phyloP scores from a whole-genome alignment of 2,797 vertebrate genomes.

The Sebastes ruberrimus region DNA sequence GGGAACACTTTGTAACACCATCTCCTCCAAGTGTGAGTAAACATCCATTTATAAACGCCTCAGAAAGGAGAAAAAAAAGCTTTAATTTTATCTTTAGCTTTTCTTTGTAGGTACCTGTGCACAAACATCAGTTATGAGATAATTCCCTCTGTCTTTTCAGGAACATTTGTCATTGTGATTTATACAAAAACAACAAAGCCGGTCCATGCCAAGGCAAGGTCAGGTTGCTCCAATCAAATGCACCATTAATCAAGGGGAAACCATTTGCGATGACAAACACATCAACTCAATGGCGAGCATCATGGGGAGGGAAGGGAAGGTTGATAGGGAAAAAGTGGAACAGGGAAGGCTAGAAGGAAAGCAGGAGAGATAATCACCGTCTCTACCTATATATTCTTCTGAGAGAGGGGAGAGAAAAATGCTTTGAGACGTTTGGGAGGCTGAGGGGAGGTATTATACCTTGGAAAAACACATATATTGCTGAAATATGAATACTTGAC shows the following conservation, averaged over 20 bases:
- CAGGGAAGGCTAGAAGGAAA: background rate
- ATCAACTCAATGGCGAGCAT: background rate
- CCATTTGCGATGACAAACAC: slow-evolving; percentile 18
- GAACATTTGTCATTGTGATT: slow-evolving; percentile 22
- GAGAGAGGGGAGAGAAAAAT: background rate
- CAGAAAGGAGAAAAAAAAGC: background rate
- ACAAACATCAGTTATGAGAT: background rate
- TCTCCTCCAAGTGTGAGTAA: slow-evolving; percentile 3
- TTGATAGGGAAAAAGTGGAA: background rate
- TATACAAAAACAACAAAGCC: slow-evolving; percentile 19
- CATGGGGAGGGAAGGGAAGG: background rate
- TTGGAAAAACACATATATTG: slow-evolving; percentile 20
- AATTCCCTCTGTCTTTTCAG: background rate
- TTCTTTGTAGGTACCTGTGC: background rate
- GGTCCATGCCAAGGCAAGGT: background rate
- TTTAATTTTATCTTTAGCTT: background rate
- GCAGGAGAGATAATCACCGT: slow-evolving; percentile 7
- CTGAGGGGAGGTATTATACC: background rate
- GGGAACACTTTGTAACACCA: background rate
- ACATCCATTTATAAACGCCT: background rate
- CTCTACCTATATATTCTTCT: background rate
- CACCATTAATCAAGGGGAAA: slow-evolving; percentile 25
- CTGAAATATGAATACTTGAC: slow-evolving; percentile 67
- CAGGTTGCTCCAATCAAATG: slow-evolving; percentile 19
- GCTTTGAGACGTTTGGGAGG: background rate